Conservation (phyloP, 2,888 invertebrate species). For the Nasonovia ribisnigri region DNA sequence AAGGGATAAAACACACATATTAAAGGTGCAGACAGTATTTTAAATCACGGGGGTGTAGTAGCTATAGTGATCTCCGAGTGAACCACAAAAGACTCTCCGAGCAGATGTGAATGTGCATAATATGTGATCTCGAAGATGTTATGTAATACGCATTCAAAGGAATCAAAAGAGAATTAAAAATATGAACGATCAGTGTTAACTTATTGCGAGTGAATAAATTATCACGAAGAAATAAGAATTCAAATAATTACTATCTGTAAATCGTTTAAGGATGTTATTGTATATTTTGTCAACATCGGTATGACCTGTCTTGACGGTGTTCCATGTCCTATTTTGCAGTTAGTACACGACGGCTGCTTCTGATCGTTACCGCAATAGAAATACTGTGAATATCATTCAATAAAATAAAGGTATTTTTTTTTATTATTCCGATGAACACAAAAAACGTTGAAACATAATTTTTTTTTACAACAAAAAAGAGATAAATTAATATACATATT, state of each 20-base stretch:
- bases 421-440: not conserved
- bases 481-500: not conserved
- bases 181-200: not conserved
- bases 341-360: not conserved
- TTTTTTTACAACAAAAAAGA: not conserved
- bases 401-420: not conserved
- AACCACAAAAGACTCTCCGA: not conserved
- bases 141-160: not conserved
- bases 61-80: not conserved
- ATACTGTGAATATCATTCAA: not conserved
- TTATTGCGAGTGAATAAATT: not conserved
- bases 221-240: not conserved
- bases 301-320: not conserved
- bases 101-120: not conserved
- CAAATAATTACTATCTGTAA: not conserved
- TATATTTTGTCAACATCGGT: not conserved
- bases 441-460: not conserved
- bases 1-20: not conserved
- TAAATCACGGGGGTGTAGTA: not conserved
- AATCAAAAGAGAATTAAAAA: not conserved
- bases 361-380: not conserved
- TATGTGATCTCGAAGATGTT: not conserved
- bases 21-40: not conserved
- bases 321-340: fast-evolving
- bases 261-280: not conserved